Evolutionary conservation across 2,888 invertebrate genomes (phyloP).

Genomic region (Ptychoptera albimana): DNA sequence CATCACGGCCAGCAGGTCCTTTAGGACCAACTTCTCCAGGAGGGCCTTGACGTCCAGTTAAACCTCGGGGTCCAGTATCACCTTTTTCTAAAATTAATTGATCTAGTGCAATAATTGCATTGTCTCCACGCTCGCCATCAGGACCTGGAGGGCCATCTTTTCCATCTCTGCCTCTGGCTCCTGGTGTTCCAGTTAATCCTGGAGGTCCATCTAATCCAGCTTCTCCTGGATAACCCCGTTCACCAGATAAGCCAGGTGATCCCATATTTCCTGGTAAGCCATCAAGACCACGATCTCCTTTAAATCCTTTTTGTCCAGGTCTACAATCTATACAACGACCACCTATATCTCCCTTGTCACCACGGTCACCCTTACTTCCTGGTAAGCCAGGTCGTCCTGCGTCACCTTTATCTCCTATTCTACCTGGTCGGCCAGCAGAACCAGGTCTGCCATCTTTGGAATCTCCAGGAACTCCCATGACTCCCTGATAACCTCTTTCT

Average conservation of each 20-base stretch:
- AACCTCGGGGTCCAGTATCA: conserved; percentile 49
- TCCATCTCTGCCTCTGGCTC: conserved; percentile 33
- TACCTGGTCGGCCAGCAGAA: conserved; percentile 48
- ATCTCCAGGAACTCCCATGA: conserved; percentile 64
- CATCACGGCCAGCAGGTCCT: conserved; percentile 53
- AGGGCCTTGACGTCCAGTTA: conserved; percentile 44
- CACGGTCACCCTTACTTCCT: conserved; percentile 42
- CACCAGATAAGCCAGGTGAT: conserved; percentile 56
- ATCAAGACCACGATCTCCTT: conserved; percentile 58
- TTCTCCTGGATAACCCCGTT: conserved; percentile 49
- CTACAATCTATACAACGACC: conserved; percentile 63
- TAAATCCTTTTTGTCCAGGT: conserved; percentile 57
- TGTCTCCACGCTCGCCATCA: conserved; percentile 45
- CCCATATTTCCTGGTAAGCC: conserved; percentile 54
- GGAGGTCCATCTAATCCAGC: conserved; percentile 53
- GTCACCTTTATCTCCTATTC: conserved; percentile 48
- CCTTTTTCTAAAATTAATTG: conserved; percentile 42
- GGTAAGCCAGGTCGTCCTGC: conserved; percentile 51
- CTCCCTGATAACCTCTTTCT: conserved; percentile 58
- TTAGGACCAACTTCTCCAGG: conserved; percentile 49
- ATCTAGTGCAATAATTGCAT: conserved; percentile 38
- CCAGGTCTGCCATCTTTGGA: conserved; percentile 66
- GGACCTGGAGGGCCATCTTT: conserved; percentile 42
- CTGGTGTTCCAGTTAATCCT: conserved; percentile 32
- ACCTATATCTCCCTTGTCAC: conserved; percentile 64